phyloP scores from a whole-genome alignment of 2,888 invertebrate genomes.

The Thyatira batis region DNA sequence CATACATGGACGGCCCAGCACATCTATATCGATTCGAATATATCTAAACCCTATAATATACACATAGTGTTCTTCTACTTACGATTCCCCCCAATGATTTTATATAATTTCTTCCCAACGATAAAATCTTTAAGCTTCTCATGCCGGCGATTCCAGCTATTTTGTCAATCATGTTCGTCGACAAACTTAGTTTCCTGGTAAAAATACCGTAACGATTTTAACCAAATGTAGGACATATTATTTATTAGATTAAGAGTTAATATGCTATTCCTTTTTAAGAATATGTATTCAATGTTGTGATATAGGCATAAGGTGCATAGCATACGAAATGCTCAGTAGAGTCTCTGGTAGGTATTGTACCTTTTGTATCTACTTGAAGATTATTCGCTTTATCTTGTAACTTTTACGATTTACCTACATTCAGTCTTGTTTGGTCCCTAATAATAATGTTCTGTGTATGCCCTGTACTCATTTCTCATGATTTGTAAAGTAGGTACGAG shows the following conservation, averaged over 20 bases:
- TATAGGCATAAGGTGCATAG: neutral
- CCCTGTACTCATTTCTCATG: too few species aligned
- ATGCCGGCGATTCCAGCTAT: constrained; percentile 92
- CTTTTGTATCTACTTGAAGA: too few species aligned
- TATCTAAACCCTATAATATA: neutral
- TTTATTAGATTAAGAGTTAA: too few species aligned
- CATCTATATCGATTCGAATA: neutral
- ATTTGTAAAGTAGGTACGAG: neutral
- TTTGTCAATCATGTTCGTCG: constrained; percentile 97
- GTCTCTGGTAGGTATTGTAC: too few species aligned
- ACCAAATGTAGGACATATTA: too few species aligned
- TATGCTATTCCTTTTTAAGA: too few species aligned
- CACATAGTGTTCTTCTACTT: constrained; percentile 30
- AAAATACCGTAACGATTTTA: too few species aligned
- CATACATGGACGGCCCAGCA: neutral
- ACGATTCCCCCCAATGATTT: constrained; percentile 93
- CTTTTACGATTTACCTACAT: neutral
- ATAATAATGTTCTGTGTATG: too few species aligned
- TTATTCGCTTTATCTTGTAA: too few species aligned
- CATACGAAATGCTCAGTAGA: neutral
- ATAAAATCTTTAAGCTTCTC: constrained; percentile 91
- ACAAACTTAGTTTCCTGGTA: constrained; percentile 90
- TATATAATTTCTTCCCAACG: constrained; percentile 93
- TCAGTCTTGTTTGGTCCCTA: too few species aligned
- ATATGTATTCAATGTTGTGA: too few species aligned